These are phyloP conservation scores for Clarias platycephalus DNA, from an alignment of 2,797 vertebrate species.

Conservation along the genomic window DNA sequence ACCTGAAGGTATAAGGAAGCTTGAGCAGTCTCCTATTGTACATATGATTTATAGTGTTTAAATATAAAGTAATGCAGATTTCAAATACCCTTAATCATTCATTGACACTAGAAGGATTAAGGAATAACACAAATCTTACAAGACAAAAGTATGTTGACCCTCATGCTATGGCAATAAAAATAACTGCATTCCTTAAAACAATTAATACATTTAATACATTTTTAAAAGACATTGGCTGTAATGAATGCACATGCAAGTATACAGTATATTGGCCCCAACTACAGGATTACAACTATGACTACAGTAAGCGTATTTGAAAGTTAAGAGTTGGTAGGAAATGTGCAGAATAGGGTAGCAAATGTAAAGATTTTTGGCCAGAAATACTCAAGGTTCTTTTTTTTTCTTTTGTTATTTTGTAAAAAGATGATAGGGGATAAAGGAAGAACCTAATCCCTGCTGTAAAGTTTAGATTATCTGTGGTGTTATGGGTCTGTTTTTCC, in stretches of 20 bases:
- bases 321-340: not conserved
- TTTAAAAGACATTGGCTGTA: not conserved
- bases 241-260: not conserved
- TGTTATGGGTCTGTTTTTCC: not conserved
- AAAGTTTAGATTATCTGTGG: not conserved
- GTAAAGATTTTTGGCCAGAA: not conserved
- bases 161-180: not conserved
- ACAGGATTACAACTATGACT: too few species aligned
- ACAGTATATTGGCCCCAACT: not conserved
- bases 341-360: not conserved
- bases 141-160: not conserved
- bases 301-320: not conserved
- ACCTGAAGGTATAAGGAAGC: not conserved
- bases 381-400: not conserved
- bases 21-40: not conserved
- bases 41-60: not conserved
- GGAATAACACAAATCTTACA: not conserved
- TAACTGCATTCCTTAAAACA: not conserved
- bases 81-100: not conserved
- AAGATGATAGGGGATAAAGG: not conserved
- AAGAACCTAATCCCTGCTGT: not conserved
- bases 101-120: not conserved
- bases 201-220: not conserved
- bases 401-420: too few species aligned
- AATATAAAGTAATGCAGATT: not conserved